Conservation (phyloP, 2,888 invertebrate species). For the Hedychridium roseum region DNA sequence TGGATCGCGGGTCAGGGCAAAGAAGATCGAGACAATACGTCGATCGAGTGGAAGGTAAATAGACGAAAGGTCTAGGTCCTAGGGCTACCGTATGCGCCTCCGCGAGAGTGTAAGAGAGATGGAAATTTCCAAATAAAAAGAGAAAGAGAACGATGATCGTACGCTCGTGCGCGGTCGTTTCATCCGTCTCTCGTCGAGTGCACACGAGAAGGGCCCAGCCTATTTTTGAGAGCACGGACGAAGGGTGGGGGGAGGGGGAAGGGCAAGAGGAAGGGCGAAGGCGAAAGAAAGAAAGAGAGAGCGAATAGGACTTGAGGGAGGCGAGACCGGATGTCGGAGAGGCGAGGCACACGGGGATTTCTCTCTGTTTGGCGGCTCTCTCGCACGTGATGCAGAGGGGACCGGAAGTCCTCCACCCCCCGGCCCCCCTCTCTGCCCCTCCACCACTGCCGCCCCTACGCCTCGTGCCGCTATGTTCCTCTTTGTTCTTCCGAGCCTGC, state of each 20-base stretch:
- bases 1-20: no score
- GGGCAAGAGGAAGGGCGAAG: background rate
- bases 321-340: conserved; percentile 43
- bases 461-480: conserved; percentile 45
- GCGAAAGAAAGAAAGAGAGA: conserved; percentile 3
- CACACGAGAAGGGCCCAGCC: conserved; percentile 52
- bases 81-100: no score
- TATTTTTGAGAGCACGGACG: conserved; percentile 53
- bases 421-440: conserved; percentile 18
- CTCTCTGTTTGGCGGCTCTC: conserved; percentile 58
- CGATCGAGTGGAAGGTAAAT: no score
- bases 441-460: conserved; percentile 32
- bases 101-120: no score
- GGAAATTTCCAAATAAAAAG: no score
- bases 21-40: no score
- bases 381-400: conserved; percentile 63
- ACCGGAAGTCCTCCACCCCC: conserved; percentile 59
- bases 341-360: conserved; percentile 49
- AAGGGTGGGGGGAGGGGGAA: conserved; percentile 18
- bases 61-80: no score
- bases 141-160: no score
- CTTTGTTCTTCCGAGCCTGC: no score
- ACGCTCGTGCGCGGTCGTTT: no score
- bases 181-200: no score
- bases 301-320: conserved; percentile 23